Conservation (phyloP, 2,113 vertebrate genomes). For the Verasper variegatus region DNA sequence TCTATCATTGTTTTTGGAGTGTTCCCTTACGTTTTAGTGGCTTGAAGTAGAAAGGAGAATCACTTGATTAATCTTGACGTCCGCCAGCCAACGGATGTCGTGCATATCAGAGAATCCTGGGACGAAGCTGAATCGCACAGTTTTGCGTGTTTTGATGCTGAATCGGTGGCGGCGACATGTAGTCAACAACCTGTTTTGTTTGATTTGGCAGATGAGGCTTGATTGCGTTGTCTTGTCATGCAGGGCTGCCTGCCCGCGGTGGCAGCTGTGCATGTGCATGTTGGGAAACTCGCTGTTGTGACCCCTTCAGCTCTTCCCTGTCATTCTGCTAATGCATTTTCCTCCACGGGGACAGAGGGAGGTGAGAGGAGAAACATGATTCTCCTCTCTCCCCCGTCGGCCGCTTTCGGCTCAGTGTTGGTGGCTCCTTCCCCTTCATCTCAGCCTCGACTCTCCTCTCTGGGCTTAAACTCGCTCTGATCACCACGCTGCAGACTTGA, state of each 20-base stretch:
- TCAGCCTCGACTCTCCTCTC: conserved; percentile 13
- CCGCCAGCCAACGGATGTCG: neutral
- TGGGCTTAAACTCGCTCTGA: conserved; percentile 43
- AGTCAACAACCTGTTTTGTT: conserved; percentile 36
- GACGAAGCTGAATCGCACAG: conserved; percentile 29
- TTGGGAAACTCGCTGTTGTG: conserved; percentile 36
- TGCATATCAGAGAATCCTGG: conserved; percentile 14
- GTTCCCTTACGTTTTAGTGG: conserved; percentile 6
- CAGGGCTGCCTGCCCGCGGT: neutral
- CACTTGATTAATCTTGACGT: conserved; percentile 37
- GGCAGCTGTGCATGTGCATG: conserved; percentile 5
- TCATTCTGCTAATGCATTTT: conserved; percentile 62
- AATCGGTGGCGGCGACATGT: conserved; percentile 1
- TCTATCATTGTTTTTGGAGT: conserved; percentile 16
- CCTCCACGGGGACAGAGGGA: conserved; percentile 47
- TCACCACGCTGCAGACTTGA: conserved; percentile 44
- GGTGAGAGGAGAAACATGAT: conserved; percentile 32
- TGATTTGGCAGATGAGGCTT: conserved; percentile 23
- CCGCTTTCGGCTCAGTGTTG: conserved; percentile 31
- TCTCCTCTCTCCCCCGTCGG: conserved; percentile 17
- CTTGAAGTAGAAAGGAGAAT: conserved; percentile 41
- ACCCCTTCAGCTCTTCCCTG: conserved; percentile 46
- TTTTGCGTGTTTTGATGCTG: conserved; percentile 37
- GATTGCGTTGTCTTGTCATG: conserved; percentile 12
- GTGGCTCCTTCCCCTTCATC: conserved; percentile 37